Percentiles rank a stretch among this genome's conserved stretches.
Conservation (phyloP, 2,797 vertebrate genomes). For the Lepilemur ruficaudatus region DNA sequence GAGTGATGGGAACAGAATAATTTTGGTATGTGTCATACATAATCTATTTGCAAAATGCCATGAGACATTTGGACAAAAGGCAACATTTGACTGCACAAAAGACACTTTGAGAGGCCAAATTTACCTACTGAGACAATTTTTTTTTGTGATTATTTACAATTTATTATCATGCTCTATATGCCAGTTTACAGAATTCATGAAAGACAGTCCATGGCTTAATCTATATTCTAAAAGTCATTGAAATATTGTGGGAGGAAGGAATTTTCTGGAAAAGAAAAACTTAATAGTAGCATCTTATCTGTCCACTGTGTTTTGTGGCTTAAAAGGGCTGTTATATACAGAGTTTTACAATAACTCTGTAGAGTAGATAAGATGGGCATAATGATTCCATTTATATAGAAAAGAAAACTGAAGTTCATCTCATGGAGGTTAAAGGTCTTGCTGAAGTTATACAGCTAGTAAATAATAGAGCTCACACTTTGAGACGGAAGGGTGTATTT, state of each 20-base stretch:
- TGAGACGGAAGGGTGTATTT: not conserved
- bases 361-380: not conserved
- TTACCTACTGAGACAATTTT: not conserved
- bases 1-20: not conserved
- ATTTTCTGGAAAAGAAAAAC: slow-evolving; percentile 19
- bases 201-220: not conserved
- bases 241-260: not conserved
- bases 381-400: not conserved
- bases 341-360: not conserved
- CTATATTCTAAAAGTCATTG: not conserved
- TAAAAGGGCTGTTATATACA: not conserved
- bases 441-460: not conserved
- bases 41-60: slow-evolving; percentile 15
- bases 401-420: not conserved
- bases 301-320: not conserved
- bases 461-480: not conserved
- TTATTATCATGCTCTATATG: not conserved
- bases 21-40: slow-evolving; percentile 1
- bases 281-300: not conserved
- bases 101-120: not conserved
- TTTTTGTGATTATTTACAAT: slow-evolving; percentile 39
- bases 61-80: slow-evolving; percentile 46
- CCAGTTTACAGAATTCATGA: not conserved
- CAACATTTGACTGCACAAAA: slow-evolving; percentile 14
- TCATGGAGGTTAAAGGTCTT: not conserved